Evolutionary conservation across 2,113 vertebrate species (phyloP).

Genomic region (Callochromis pleurospilus): DNA sequence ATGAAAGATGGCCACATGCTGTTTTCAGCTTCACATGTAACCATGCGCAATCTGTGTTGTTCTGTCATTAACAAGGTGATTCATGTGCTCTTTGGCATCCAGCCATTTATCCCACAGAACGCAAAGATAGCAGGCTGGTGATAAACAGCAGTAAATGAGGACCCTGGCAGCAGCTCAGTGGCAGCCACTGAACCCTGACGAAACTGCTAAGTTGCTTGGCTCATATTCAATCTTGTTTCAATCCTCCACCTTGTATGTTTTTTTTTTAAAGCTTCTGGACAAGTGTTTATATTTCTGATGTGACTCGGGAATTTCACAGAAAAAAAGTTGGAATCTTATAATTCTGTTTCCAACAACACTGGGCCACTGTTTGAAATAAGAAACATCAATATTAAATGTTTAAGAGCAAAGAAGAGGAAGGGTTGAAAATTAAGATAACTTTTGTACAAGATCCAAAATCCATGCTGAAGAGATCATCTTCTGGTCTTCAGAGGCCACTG

Average conservation of each 20-base stretch:
- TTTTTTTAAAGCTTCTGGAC: neutral
- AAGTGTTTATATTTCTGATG: neutral
- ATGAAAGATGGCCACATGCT: neutral
- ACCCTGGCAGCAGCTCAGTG: conserved; percentile 16
- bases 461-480: neutral
- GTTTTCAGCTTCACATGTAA: neutral
- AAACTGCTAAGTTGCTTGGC: neutral
- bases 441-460: neutral
- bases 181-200: conserved; percentile 3
- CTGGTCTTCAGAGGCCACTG: neutral
- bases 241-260: neutral
- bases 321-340: neutral
- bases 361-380: neutral
- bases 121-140: neutral
- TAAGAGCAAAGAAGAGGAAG: neutral
- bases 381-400: neutral
- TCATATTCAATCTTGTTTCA: conserved; percentile 1
- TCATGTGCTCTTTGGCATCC: neutral
- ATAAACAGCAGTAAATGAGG: conserved; percentile 20
- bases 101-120: neutral
- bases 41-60: neutral
- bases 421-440: neutral
- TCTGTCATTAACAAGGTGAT: conserved; percentile 9
- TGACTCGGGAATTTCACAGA: neutral
- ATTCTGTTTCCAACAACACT: neutral